Conservation (phyloP, 1,140 invertebrate genomes). For the Whitmania pigra region DNA sequence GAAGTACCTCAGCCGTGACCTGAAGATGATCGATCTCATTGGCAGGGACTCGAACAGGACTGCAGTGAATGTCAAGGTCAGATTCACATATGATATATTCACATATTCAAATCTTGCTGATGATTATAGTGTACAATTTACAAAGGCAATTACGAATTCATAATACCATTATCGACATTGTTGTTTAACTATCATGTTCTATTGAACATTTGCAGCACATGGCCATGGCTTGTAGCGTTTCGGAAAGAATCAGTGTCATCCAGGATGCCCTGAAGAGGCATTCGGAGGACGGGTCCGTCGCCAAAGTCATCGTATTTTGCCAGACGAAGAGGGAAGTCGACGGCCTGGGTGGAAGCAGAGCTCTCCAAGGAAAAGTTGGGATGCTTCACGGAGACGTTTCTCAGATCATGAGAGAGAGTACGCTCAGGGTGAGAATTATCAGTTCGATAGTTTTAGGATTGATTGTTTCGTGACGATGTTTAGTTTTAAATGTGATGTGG, state of each 20-base stretch:
- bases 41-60: constrained; percentile 30
- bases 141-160: no score
- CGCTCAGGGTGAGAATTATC: constrained; percentile 28
- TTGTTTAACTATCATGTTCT: no score
- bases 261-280: constrained; percentile 34
- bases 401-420: constrained; percentile 36
- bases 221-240: constrained; percentile 33
- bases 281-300: constrained; percentile 17
- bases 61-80: constrained; percentile 35
- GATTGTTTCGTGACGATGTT: no score
- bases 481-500: no score
- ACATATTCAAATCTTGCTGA: no score
- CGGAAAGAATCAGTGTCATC: constrained; percentile 32
- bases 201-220: constrained; percentile 32
- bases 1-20: constrained; percentile 35
- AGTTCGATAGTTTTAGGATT: no score
- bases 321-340: constrained; percentile 39
- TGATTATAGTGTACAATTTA: no score
- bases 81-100: no score
- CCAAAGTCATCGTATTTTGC: constrained; percentile 39
- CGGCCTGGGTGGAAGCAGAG: constrained; percentile 29
- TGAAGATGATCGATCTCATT: constrained; percentile 33
- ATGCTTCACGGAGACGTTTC: constrained; percentile 40
- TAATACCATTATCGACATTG: no score
- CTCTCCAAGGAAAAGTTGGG: constrained; percentile 33